Conservation (phyloP, 2,797 vertebrate genomes). For the Melanotaenia maccullochi region DNA sequence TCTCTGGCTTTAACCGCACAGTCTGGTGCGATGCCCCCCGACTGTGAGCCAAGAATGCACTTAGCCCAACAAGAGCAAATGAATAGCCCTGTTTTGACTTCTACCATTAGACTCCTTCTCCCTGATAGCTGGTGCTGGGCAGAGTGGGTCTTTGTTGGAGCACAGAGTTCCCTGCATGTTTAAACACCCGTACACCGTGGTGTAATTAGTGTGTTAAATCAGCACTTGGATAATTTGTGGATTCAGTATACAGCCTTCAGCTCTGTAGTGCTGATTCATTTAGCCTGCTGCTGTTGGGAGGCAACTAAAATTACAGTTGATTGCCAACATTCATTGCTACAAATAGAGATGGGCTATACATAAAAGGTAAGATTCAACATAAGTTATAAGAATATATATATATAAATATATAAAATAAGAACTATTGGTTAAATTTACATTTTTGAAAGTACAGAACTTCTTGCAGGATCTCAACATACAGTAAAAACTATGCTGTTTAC, state of each 20-base stretch:
- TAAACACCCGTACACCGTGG: conserved; percentile 73
- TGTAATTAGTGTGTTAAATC: conserved; percentile 81
- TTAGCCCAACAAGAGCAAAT: conserved; percentile 92
- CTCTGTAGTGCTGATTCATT: conserved; percentile 53
- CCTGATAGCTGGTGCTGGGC: conserved; percentile 81
- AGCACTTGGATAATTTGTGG: conserved; percentile 71
- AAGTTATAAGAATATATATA: not conserved
- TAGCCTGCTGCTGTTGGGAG: conserved; percentile 19
- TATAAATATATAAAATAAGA: not conserved
- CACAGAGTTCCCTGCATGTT: conserved; percentile 77
- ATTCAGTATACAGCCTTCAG: conserved; percentile 57
- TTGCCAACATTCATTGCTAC: conserved; percentile 18
- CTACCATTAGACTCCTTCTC: conserved; percentile 86
- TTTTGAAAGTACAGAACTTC: not conserved
- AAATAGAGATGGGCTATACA: conserved; percentile 7
- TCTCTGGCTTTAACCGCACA: conserved; percentile 91
- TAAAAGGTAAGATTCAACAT: not conserved
- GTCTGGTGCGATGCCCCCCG: conserved; percentile 85
- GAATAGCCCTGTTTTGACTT: conserved; percentile 91
- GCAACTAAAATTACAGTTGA: conserved; percentile 15
- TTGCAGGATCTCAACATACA: conserved; percentile 2
- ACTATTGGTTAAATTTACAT: not conserved
- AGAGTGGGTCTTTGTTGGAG: conserved; percentile 79
- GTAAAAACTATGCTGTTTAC: conserved; percentile 25
- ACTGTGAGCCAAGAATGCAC: conserved; percentile 96